A percentile compares a stretch with the other conserved stretches of the same genome.
Conservation (phyloP, 2,113 vertebrate genomes). For the Indicator maculatus region DNA sequence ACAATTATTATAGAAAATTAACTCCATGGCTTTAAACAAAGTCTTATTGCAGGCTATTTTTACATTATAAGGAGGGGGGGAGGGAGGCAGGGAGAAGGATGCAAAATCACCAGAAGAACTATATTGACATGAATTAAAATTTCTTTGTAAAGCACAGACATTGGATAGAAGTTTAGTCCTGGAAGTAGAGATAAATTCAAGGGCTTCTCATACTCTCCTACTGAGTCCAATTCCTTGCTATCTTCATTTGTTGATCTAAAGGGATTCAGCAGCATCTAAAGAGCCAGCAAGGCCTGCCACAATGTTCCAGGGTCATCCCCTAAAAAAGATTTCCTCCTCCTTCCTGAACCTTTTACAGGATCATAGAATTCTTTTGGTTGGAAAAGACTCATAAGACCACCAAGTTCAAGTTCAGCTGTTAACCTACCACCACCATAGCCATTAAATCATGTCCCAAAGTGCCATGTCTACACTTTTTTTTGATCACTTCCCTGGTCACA, state of each 20-base stretch:
- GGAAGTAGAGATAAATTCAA: neutral
- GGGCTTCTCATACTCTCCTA: neutral
- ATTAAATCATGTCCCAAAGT: no score
- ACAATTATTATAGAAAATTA: slow-evolving; percentile 66
- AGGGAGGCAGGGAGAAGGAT: no score
- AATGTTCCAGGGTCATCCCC: neutral
- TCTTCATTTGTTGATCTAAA: neutral
- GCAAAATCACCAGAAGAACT: neutral
- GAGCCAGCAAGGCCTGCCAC: neutral
- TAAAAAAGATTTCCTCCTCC: rapidly evolving
- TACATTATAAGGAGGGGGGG: neutral
- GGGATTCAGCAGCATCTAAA: neutral
- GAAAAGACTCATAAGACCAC: no score
- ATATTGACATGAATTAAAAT: neutral
- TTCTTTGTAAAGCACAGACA: neutral
- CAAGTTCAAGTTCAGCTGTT: no score
- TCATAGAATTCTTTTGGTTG: no score
- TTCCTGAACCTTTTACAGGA: neutral
- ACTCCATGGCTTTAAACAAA: slow-evolving; percentile 56
- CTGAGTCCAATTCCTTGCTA: neutral
- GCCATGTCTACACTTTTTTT: no score
- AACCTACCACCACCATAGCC: no score
- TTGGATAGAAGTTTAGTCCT: neutral
- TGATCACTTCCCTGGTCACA: no score
- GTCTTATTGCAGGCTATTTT: slow-evolving; percentile 47